Conservation (phyloP, 2,797 vertebrate species). For the Sylvilagus floridanus region DNA sequence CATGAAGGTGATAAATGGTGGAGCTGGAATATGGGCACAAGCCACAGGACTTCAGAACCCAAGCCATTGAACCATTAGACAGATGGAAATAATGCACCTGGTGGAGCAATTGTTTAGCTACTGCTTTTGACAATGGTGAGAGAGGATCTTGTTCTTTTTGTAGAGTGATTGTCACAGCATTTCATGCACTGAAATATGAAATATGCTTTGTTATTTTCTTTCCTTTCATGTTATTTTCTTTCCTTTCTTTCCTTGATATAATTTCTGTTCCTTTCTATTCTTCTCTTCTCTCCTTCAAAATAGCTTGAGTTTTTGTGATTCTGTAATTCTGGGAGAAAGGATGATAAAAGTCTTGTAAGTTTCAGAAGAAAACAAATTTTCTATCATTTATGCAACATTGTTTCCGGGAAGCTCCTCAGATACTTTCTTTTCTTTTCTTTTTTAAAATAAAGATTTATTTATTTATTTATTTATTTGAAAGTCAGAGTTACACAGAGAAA, state of each 20-base stretch:
- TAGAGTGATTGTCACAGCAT: neutral
- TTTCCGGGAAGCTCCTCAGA: neutral
- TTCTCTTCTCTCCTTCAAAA: neutral
- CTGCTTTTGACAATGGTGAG: too few species aligned
- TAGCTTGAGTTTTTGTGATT: constrained; percentile 10
- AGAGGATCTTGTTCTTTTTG: neutral
- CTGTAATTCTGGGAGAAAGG: neutral
- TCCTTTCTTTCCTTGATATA: neutral
- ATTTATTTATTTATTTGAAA: too few species aligned
- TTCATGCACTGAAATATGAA: neutral
- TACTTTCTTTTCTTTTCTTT: neutral
- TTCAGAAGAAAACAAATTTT: constrained; percentile 47
- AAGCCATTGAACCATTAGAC: neutral
- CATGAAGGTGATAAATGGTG: neutral
- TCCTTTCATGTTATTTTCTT: neutral
- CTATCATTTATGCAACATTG: neutral
- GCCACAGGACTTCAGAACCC: neutral
- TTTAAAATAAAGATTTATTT: too few species aligned
- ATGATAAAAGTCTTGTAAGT: neutral
- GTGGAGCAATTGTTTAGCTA: neutral
- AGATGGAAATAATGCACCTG: neutral
- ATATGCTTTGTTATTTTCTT: neutral
- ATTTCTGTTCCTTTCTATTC: neutral
- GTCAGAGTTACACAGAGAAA: too few species aligned
- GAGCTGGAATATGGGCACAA: neutral